Conservation (phyloP, 2,888 invertebrate species). For the Caenorhabditis sp. region DNA sequence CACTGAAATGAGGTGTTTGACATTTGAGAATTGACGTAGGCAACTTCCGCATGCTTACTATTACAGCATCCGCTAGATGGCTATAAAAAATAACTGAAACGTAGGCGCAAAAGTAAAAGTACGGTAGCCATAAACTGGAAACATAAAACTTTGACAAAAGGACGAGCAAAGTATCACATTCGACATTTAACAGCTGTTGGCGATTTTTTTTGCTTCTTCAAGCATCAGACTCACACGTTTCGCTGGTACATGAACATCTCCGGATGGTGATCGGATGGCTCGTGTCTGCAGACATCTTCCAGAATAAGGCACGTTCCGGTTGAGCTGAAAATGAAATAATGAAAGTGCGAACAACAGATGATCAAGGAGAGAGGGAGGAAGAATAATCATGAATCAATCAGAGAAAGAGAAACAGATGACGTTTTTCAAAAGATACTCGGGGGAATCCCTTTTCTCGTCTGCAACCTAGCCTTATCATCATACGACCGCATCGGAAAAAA, state of each 20-base stretch:
- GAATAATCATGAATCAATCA: no score
- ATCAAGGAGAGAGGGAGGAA: neutral
- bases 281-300: constrained; percentile 24
- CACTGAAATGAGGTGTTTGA: constrained; percentile 14
- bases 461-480: constrained; percentile 40
- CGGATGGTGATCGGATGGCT: constrained; percentile 25
- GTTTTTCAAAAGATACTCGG: constrained; percentile 31
- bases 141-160: no score
- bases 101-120: no score
- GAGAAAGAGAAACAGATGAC: constrained; percentile 33
- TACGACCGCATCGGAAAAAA: constrained; percentile 34
- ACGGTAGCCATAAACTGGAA: no score
- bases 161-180: no score
- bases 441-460: constrained; percentile 21
- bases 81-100: no score
- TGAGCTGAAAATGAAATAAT: constrained; percentile 21
- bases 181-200: no score
- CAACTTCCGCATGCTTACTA: no score
- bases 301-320: constrained; percentile 36
- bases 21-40: neutral
- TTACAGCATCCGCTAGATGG: no score
- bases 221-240: constrained; percentile 39
- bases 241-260: constrained; percentile 50
- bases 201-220: no score
- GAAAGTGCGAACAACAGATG: neutral